Conservation (phyloP, 1,140 invertebrate genomes). For the Hestina assimilis region DNA sequence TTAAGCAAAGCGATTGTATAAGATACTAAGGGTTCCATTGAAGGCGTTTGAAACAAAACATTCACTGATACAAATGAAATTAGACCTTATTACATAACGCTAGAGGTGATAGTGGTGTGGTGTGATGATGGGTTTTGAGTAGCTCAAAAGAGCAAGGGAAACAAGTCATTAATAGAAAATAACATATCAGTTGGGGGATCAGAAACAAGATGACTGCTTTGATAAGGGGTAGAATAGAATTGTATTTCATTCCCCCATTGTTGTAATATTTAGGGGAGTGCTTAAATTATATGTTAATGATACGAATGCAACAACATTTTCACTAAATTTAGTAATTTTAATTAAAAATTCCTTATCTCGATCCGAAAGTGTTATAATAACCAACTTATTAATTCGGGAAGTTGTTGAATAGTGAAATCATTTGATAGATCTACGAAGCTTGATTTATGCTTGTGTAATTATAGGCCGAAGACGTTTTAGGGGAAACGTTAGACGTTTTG, state of each 20-base stretch:
- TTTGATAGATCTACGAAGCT: not conserved
- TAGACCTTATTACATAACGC: not conserved
- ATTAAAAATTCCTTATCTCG: constrained; percentile 4
- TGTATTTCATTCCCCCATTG: constrained; percentile 26
- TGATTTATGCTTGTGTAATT: too few species aligned
- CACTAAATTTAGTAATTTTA: constrained; percentile 10
- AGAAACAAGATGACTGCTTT: constrained; percentile 40
- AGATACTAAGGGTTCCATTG: constrained; percentile 10
- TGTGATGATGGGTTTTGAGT: not conserved
- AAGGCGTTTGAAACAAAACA: not conserved
- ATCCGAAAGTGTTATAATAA: constrained; percentile 17
- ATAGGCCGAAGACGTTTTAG: too few species aligned
- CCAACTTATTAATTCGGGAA: constrained; percentile 10
- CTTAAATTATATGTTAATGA: constrained; percentile 16
- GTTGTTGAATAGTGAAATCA: not conserved
- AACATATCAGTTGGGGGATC: constrained; percentile 54
- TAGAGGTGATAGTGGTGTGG: not conserved
- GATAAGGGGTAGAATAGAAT: constrained; percentile 41
- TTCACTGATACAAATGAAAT: not conserved
- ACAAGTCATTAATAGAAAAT: constrained; percentile 66
- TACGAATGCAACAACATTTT: not conserved
- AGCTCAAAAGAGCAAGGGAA: constrained; percentile 44
- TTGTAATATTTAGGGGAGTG: constrained; percentile 23
- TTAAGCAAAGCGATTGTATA: constrained; percentile 12
- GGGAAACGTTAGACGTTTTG: too few species aligned